phyloP scores from a whole-genome alignment of 30 jellyfish, hydroid and myxozoan species.

The Sanderia malayensis region DNA sequence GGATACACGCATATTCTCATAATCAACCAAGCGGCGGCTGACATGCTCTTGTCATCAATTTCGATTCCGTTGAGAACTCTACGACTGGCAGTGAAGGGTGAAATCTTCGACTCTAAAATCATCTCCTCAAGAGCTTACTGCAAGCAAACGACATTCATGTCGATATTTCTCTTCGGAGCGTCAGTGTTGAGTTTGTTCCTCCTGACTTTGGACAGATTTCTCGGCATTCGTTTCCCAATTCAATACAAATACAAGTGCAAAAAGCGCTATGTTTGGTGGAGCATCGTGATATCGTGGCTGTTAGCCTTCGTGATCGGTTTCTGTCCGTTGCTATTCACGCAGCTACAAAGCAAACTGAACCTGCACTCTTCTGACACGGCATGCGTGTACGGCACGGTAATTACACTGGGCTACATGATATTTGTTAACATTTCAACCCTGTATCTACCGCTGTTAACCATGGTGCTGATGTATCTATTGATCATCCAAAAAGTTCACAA shows the following conservation, averaged over 20 bases:
- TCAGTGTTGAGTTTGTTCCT: slow-evolving; percentile 23
- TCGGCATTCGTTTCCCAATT: slow-evolving; percentile 42
- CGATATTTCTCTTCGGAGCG: slow-evolving; percentile 29
- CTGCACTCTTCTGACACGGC: slow-evolving; percentile 21
- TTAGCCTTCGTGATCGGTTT: slow-evolving; percentile 21
- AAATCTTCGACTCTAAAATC: slow-evolving; percentile 17
- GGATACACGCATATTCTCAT: slow-evolving; percentile 34
- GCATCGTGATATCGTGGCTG: slow-evolving; percentile 27
- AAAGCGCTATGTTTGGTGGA: background rate
- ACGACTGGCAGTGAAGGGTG: slow-evolving; percentile 4
- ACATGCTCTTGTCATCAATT: slow-evolving; percentile 11
- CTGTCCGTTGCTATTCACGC: slow-evolving; percentile 2
- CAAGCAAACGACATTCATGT: slow-evolving; percentile 10
- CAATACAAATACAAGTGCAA: slow-evolving; percentile 5
- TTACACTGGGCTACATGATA: slow-evolving; percentile 1
- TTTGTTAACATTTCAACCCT: slow-evolving; percentile 6
- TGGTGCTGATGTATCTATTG: slow-evolving; percentile 28
- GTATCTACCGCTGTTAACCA: slow-evolving; percentile 14
- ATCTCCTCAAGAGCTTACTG: slow-evolving; percentile 24
- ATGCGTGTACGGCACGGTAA: slow-evolving; percentile 28
- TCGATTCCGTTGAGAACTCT: slow-evolving; percentile 30
- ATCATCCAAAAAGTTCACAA: slow-evolving; percentile 22
- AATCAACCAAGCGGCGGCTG: slow-evolving; percentile 49
- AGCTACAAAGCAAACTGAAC: slow-evolving; percentile 8
- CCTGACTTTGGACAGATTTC: slow-evolving; percentile 33